phyloP scores from a whole-genome alignment of 2,797 vertebrate genomes.

The Phalanger gymnotis region DNA sequence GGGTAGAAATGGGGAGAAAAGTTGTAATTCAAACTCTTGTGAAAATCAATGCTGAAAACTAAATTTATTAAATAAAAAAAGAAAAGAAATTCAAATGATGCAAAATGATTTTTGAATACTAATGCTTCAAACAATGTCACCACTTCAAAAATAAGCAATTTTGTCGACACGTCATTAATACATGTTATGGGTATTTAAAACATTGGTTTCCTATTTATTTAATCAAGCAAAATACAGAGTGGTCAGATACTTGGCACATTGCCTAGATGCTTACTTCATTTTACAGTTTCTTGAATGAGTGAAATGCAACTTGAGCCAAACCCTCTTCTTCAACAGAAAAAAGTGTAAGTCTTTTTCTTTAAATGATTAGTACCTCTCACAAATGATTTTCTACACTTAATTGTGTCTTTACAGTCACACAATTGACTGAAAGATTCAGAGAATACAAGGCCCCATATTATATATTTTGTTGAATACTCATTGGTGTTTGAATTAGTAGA shows the following conservation, averaged over 20 bases:
- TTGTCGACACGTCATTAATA: background rate
- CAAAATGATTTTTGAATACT: background rate
- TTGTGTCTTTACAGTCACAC: background rate
- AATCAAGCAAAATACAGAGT: background rate
- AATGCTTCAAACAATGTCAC: background rate
- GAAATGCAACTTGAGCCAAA: background rate
- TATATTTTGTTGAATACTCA: background rate
- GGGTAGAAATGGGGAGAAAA: too few species aligned
- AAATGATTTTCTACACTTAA: background rate
- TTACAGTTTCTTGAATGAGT: background rate
- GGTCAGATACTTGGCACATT: background rate
- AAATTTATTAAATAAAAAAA: too few species aligned
- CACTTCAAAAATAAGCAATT: background rate
- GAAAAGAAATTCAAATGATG: background rate
- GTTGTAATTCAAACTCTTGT: too few species aligned
- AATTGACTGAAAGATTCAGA: background rate
- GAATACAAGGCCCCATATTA: background rate
- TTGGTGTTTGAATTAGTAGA: background rate
- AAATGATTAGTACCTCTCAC: background rate
- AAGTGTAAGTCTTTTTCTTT: background rate
- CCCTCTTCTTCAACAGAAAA: background rate
- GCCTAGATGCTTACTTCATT: background rate
- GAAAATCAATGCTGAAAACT: too few species aligned
- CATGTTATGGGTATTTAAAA: background rate
- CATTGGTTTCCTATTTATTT: background rate